Percentiles rank a stretch among this genome's conserved stretches.
These are phyloP conservation scores for Heterocephalus glaber DNA, from an alignment of 2,113 vertebrate species.

Conservation along the genomic window DNA sequence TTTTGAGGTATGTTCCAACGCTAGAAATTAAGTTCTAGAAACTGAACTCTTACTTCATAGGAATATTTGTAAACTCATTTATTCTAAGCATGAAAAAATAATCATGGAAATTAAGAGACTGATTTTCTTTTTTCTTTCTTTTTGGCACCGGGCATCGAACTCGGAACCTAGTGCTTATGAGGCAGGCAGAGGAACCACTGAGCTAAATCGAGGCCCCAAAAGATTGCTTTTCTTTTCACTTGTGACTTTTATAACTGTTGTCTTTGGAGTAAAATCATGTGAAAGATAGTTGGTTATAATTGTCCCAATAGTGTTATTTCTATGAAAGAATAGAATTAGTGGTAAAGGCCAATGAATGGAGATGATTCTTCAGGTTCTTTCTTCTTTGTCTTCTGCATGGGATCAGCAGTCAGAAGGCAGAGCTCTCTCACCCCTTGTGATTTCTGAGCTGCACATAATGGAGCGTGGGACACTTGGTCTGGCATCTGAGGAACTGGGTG, in stretches of 20 bases:
- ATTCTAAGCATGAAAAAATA: not conserved
- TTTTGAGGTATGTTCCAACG: constrained; percentile 92
- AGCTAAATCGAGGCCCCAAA: no score
- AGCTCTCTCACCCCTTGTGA: not conserved
- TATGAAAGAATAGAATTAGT: not conserved
- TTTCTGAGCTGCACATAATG: not conserved
- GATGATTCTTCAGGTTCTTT: not conserved
- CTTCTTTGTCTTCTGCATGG: not conserved
- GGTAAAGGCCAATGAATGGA: not conserved
- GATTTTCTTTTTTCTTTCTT: no score
- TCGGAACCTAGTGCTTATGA: no score
- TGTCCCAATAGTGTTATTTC: not conserved
- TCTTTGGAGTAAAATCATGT: not conserved
- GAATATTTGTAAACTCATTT: not conserved
- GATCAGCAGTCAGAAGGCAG: accelerated
- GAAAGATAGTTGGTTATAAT: not conserved
- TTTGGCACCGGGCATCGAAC: no score
- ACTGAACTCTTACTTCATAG: not conserved
- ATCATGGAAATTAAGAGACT: no score
- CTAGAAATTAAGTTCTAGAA: constrained; percentile 31
- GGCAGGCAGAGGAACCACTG: no score
- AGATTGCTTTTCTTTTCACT: not conserved
- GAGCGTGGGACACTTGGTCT: not conserved
- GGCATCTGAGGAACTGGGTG: not conserved
- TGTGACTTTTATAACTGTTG: not conserved